Base-by-base conservation (phyloP, 2,113 vertebrate species). In the Sceloporus tristichus region DNA sequence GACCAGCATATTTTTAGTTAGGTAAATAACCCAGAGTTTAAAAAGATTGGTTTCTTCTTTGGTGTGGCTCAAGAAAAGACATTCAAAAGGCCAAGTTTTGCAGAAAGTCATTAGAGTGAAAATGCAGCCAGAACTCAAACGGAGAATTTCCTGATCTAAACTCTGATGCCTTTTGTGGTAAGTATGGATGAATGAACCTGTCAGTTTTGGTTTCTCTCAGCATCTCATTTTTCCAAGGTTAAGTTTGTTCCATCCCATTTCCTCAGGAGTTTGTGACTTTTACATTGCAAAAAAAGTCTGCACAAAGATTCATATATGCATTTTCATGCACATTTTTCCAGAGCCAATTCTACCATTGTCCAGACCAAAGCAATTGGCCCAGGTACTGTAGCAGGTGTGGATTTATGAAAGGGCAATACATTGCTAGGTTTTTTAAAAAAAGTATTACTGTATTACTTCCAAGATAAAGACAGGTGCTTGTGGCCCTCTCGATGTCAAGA, bases 1-100 rank as follows among this genome's bases (percentile, higher is more conserved):
- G 93, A 91, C 85, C 5, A 34, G 87, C 62, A 23, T 96, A 96
- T 96, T 96, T 97, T 96, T 96, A 96, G 94, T 66, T 94, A 96
- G 94, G 95, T 96, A 92, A 95, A 94, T 86, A 95, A 94, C n/a
- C 38, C 73, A 54, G 73, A 92, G 79, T 87, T 83, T 27, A 25
- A 29, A 76, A 83, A 77, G 56, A 80, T 38, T 79, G 76, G 59
- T 54, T 91, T 70, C 88, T 90, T 92, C 87, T 93, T 53, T 38
- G 86, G 54, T 88, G 84, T 53, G 48, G 70, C 75, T 56, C 66
- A 84, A 91, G 83, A 74, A 90, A 91, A 48, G 89, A 48, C 78
- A 77, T 53, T 53, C 0, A 88, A 65, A 11, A 71, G 78, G 29
- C 86, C 90, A 86, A 81, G 78, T 83, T 84, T 88, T 80, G 77